phyloP scores from a whole-genome alignment of 2,797 vertebrate genomes.

The Chaenodraco wilsoni region DNA sequence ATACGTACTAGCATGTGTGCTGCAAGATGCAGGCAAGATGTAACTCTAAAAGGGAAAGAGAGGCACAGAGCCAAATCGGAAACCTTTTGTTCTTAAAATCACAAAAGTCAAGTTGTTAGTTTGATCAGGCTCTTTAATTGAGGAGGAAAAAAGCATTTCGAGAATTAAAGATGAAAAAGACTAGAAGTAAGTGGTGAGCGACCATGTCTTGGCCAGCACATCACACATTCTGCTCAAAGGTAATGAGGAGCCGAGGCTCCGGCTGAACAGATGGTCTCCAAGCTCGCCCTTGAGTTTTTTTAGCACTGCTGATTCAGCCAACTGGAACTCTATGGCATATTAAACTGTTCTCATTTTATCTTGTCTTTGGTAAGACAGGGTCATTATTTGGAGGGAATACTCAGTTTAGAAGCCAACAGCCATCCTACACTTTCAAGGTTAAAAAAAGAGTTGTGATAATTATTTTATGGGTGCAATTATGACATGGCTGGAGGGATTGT shows the following conservation, averaged over 20 bases:
- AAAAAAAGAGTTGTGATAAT: not conserved
- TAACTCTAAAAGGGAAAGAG: not conserved
- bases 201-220: not conserved
- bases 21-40: not conserved
- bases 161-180: constrained; percentile 12
- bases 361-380: constrained; percentile 25
- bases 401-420: constrained; percentile 20
- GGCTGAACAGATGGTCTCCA: constrained; percentile 76
- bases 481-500: constrained; percentile 8
- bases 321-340: constrained; percentile 45
- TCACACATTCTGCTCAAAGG: constrained; percentile 69
- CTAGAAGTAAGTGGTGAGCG: not conserved
- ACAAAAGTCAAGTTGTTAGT: not conserved
- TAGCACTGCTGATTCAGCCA: constrained; percentile 56
- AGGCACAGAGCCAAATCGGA: fast-evolving
- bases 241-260: constrained; percentile 33
- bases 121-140: constrained; percentile 2
- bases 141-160: not conserved
- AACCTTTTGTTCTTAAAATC: not conserved
- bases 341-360: constrained; percentile 34
- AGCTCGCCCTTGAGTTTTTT: constrained; percentile 68
- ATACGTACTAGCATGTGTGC: not conserved
- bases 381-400: constrained; percentile 32
- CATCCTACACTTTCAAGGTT: not conserved
- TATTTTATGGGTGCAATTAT: constrained; percentile 10